Percentiles rank a stretch among this genome's conserved stretches.
Conservation (phyloP, 2,888 invertebrate genomes). For the Cosmia trapezina region DNA sequence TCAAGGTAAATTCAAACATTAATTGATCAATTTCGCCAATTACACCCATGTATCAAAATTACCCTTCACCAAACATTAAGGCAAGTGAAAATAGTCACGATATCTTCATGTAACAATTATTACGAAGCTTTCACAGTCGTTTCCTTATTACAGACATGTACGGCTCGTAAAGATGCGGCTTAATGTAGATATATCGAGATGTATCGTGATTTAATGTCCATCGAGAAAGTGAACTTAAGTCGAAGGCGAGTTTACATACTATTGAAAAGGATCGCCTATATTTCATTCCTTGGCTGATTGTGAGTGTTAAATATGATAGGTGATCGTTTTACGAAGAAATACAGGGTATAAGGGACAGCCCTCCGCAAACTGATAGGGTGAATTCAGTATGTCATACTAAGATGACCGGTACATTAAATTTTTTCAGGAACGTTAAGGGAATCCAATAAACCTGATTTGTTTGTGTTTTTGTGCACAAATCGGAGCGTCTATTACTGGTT, state of each 20-base stretch:
- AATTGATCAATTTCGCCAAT: constrained; percentile 25
- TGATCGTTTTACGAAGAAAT: constrained; percentile 5
- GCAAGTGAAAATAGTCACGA: constrained; percentile 46
- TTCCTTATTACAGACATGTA: constrained; percentile 51
- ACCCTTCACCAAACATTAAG: constrained; percentile 27
- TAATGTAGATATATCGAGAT: constrained; percentile 38
- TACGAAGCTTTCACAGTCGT: constrained; percentile 34
- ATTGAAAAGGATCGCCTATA: constrained; percentile 22
- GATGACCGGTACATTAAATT: no score
- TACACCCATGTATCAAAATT: constrained; percentile 11
- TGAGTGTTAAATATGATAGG: constrained; percentile 5
- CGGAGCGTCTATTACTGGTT: no score
- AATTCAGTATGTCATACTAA: no score
- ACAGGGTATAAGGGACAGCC: no score
- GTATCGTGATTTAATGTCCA: constrained; percentile 31
- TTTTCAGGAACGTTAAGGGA: no score
- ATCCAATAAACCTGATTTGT: no score
- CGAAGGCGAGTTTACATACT: constrained; percentile 7
- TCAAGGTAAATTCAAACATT: not conserved
- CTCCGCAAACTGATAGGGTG: no score
- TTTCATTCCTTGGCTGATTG: constrained; percentile 12
- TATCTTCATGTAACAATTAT: constrained; percentile 42
- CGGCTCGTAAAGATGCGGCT: constrained; percentile 48
- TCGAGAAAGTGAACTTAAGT: constrained; percentile 40
- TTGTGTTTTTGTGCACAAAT: no score